These are phyloP conservation scores for Lydus trimaculatus DNA, from an alignment of 2,888 invertebrate species.

Conservation along the genomic window DNA sequence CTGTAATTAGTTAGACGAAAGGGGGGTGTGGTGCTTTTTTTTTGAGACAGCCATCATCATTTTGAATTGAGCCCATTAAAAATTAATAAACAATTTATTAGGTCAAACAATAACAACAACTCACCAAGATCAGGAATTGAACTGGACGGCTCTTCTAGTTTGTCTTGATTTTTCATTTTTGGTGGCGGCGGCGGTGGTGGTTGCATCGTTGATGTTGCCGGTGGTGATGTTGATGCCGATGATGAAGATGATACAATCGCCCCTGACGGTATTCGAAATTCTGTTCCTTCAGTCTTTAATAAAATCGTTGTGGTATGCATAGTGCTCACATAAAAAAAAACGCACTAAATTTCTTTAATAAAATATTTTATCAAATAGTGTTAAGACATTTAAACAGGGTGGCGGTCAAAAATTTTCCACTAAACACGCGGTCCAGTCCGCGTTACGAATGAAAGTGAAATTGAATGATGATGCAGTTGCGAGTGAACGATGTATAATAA, in stretches of 20 bases:
- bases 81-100: no score
- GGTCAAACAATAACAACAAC: constrained; percentile 51
- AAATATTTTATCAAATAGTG: neutral
- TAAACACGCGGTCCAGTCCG: constrained; percentile 21
- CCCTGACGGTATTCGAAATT: constrained; percentile 54
- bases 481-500: constrained; percentile 51
- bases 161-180: constrained; percentile 49
- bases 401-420: neutral
- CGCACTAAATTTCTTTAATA: constrained; percentile 54
- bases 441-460: constrained; percentile 61
- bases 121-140: constrained; percentile 89
- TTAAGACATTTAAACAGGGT: neutral
- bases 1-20: neutral
- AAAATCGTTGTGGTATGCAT: constrained; percentile 66
- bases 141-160: constrained; percentile 83
- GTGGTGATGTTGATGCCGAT: constrained; percentile 54
- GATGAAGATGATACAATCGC: constrained; percentile 56
- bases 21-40: no score
- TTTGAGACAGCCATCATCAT: no score
- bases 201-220: constrained; percentile 63
- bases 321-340: constrained; percentile 60
- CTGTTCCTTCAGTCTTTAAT: constrained; percentile 56
- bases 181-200: constrained; percentile 58
- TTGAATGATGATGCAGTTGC: constrained; percentile 54
- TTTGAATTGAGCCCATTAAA: no score